A percentile compares a stretch with the other conserved stretches of the same genome.
Conservation (phyloP, 2,888 invertebrate species). For the Yponomeuta malinellus region DNA sequence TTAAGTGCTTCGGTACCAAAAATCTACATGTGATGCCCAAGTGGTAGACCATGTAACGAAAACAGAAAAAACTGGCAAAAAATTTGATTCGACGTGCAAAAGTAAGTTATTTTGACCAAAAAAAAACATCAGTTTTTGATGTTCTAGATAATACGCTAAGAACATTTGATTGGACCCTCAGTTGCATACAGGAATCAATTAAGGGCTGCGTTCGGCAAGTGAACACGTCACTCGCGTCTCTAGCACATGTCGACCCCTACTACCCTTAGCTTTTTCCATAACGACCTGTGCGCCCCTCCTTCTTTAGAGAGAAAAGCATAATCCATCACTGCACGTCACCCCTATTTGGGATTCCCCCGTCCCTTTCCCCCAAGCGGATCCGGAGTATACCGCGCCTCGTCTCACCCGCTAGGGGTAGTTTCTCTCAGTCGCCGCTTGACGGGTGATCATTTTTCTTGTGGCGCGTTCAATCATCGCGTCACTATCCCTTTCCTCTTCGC, state of each 20-base stretch:
- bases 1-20: neutral
- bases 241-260: conserved; percentile 77
- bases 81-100: no score
- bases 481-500: conserved; percentile 77
- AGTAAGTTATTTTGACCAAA: no score
- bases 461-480: conserved; percentile 85
- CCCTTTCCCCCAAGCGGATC: conserved; percentile 49
- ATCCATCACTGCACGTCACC: conserved; percentile 79
- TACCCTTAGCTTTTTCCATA: conserved; percentile 77
- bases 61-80: no score
- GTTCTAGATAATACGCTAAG: neutral
- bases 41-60: no score
- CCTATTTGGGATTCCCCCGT: conserved; percentile 73
- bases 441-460: conserved; percentile 84
- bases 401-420: conserved; percentile 74
- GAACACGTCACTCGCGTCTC: conserved; percentile 62
- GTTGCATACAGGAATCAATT: conserved; percentile 56
- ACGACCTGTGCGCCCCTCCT: conserved; percentile 77
- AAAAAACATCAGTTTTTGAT: no score
- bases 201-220: conserved; percentile 71
- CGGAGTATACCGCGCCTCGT: conserved; percentile 54
- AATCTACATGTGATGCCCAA: no score
- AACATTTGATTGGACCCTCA: neutral
- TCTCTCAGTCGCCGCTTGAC: conserved; percentile 77
- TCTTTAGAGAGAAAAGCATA: conserved; percentile 78